Evolutionary conservation across 2,888 invertebrate genomes (phyloP), one percentile per base, ranked within the genome.

Genomic region (Encarsia formosa): DNA sequence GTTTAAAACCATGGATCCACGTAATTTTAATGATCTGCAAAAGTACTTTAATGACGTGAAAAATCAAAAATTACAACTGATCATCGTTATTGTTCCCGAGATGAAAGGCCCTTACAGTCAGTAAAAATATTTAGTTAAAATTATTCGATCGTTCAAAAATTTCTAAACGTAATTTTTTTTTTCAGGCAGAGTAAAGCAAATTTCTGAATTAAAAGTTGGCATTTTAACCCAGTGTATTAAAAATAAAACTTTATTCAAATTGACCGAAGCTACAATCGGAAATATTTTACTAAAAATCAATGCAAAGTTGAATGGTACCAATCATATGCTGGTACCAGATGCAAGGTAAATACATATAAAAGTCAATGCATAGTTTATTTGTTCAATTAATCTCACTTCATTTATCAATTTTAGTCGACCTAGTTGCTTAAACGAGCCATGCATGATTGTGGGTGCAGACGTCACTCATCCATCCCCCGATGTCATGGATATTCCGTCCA

Each of bases 381-480:
- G n/a, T n/a, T n/a, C n/a, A n/a, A n/a, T n/a, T n/a, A n/a, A n/a
- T n/a, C n/a, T n/a, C n/a, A n/a, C n/a, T n/a, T n/a, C n/a, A n/a
- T n/a, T n/a, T n/a, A n/a, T n/a, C n/a, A n/a, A n/a, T 22, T 52
- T 4, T 19, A 55, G 55, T 16, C 45, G 39, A 5, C 55, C 55
- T 2, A n/a, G 1, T 1, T 80, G 81, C 59, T 70, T 86, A 29
- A 61, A 48, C 1, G 66, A 60, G 0, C n/a, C 85, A 1, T 79
- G 80, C n/a, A 82, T 87, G 81, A 79, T 86, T 16, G 78, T 92
- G 32, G 95, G 95, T 0, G 93, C 93, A 5, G 95, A 95, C 75
- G 94, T 95, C 5, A 93, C 94, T 0, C 95, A 95, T 77, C 93
- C 95, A 0, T 83, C 89, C 2, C 90, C 91, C 0, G 88, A 88